These are phyloP conservation scores for Pangasius krempfi DNA, from an alignment of 2,797 vertebrate species.

Conservation along the genomic window DNA sequence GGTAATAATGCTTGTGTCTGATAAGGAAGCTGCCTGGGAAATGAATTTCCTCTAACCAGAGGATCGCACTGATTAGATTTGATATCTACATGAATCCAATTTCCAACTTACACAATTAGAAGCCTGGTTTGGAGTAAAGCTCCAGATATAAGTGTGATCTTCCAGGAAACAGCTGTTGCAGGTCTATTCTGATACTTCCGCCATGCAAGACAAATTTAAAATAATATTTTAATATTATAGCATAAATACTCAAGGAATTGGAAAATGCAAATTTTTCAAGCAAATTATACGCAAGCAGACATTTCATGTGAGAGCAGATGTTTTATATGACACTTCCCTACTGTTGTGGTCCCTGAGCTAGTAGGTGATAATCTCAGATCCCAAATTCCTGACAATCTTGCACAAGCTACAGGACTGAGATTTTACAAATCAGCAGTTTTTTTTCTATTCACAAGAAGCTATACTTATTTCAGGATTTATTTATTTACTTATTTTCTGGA, in stretches of 20 bases:
- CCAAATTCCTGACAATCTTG: conserved; percentile 19
- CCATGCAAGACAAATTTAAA: background rate
- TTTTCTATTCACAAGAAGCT: background rate
- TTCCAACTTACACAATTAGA: conserved; percentile 33
- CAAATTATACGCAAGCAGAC: background rate
- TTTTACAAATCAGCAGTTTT: conserved; percentile 1
- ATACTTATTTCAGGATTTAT: background rate
- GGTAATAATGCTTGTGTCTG: conserved; percentile 12
- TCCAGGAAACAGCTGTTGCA: background rate
- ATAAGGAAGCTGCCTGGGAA: conserved; percentile 27
- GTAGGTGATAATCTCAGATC: conserved; percentile 21
- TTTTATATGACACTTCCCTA: background rate
- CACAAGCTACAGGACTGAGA: background rate
- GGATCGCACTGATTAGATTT: conserved; percentile 37
- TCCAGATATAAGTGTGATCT: conserved; percentile 10
- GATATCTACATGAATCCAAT: conserved; percentile 35
- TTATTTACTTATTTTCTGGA: background rate
- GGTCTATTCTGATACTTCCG: conserved; percentile 1
- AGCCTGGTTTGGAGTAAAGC: background rate
- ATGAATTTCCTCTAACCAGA: conserved; percentile 28
- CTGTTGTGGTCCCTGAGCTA: conserved; percentile 8
- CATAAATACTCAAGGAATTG: background rate
- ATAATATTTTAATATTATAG: background rate
- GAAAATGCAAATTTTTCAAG: background rate
- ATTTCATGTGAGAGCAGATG: background rate